Evolutionary conservation across 1,140 invertebrate genomes (phyloP).

Genomic region (Trichoplusia ni): DNA sequence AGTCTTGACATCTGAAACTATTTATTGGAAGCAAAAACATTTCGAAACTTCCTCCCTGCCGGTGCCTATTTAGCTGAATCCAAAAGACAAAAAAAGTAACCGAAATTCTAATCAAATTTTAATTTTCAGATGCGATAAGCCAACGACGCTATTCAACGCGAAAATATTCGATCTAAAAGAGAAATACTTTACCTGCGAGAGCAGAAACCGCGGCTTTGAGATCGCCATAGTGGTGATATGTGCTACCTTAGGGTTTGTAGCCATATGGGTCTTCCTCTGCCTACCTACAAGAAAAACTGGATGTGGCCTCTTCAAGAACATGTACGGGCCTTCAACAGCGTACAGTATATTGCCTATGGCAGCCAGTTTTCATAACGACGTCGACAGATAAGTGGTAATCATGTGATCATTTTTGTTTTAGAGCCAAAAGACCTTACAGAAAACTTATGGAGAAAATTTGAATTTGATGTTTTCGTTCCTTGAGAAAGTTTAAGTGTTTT

Average conservation of each 20-base stretch:
- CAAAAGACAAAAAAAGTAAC: no score
- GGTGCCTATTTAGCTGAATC: no score
- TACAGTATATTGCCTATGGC: slow-evolving; percentile 57
- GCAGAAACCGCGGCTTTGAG: slow-evolving; percentile 37
- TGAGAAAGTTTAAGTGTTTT: no score
- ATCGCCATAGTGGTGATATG: slow-evolving; percentile 53
- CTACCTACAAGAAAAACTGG: slow-evolving; percentile 50
- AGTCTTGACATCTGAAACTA: no score
- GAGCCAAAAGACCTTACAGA: no score
- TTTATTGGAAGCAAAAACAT: no score
- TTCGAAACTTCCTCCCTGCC: no score
- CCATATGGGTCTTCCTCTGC: slow-evolving; percentile 60
- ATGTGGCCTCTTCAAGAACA: slow-evolving; percentile 37
- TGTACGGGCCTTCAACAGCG: slow-evolving; percentile 41
- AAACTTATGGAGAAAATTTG: no score
- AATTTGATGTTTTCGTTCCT: no score
- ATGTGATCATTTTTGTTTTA: no score
- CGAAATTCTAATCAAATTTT: neutral
- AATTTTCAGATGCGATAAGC: slow-evolving; percentile 66
- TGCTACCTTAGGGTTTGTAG: slow-evolving; percentile 45
- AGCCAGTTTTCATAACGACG: neutral
- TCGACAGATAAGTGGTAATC: neutral
- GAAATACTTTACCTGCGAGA: slow-evolving; percentile 55
- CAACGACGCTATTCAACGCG: slow-evolving; percentile 55
- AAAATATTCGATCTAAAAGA: slow-evolving; percentile 60